Evolutionary conservation across 2,888 invertebrate species (phyloP).

Genomic region (Cephus pulcher): DNA sequence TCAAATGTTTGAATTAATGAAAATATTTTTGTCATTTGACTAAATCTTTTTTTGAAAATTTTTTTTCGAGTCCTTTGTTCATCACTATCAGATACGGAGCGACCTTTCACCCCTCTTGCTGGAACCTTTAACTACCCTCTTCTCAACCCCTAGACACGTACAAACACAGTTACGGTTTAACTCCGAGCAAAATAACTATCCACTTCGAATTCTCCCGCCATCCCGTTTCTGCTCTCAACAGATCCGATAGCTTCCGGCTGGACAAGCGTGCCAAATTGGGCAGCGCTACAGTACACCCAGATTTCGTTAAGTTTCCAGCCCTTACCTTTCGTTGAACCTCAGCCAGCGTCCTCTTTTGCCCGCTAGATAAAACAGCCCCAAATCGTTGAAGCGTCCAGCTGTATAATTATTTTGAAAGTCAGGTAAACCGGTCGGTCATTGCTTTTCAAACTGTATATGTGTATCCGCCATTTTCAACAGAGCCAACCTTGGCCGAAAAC

Average conservation of each 20-base stretch:
- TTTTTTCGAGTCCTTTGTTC: neutral
- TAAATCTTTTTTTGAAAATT: neutral
- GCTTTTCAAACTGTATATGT: neutral
- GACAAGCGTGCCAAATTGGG: constrained; percentile 20
- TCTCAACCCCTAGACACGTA: neutral
- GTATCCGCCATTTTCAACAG: neutral
- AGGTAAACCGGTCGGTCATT: neutral
- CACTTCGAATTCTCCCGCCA: neutral
- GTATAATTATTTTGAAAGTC: neutral
- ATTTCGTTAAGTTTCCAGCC: neutral
- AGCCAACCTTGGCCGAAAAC: too few species aligned
- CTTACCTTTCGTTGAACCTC: neutral
- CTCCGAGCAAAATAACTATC: neutral
- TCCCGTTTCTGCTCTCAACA: constrained; percentile 16
- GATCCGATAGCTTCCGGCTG: constrained; percentile 18
- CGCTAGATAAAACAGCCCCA: neutral
- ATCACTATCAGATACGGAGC: neutral
- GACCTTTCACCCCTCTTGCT: neutral
- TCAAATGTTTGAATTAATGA: neutral
- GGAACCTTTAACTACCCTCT: neutral
- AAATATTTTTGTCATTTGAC: neutral
- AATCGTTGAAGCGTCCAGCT: neutral
- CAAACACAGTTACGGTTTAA: neutral
- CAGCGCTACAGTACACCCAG: neutral
- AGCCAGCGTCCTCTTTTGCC: neutral